These are phyloP conservation scores for Pelodytes ibericus DNA, from an alignment of 2,797 vertebrate species.

Conservation along the genomic window DNA sequence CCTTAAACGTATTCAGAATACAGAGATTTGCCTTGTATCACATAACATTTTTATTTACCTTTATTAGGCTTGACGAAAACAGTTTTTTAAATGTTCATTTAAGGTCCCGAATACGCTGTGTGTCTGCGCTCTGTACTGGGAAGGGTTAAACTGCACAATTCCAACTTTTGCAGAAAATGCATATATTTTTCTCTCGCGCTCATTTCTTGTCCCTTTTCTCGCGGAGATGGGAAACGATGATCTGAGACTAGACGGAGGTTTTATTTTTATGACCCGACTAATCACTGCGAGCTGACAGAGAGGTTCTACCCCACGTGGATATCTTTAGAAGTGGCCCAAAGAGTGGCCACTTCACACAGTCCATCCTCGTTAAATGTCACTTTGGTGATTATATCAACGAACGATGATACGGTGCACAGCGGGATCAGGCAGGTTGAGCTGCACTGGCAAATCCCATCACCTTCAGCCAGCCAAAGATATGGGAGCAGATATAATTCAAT, in stretches of 20 bases:
- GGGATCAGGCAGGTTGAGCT: not conserved
- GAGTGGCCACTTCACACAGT: not conserved
- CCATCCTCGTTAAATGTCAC: not conserved
- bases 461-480: too few relatives aligned
- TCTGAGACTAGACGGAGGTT: not conserved
- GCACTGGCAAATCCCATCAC: too few relatives aligned
- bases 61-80: too few relatives aligned
- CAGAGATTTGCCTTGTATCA: too few relatives aligned
- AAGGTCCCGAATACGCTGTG: not conserved
- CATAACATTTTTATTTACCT: too few relatives aligned
- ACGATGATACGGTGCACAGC: not conserved
- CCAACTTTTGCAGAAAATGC: not conserved
- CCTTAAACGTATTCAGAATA: too few relatives aligned
- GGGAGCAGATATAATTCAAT: too few relatives aligned
- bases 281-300: not conserved
- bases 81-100: too few relatives aligned
- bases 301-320: not conserved
- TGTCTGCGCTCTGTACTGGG: not conserved
- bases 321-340: not conserved
- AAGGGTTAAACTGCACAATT: not conserved
- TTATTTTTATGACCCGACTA: too few relatives aligned
- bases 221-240: not conserved
- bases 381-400: not conserved
- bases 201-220: not conserved
- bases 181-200: not conserved